Evolutionary conservation across 1,140 invertebrate species (phyloP).

Genomic region (Cylas formicarius): DNA sequence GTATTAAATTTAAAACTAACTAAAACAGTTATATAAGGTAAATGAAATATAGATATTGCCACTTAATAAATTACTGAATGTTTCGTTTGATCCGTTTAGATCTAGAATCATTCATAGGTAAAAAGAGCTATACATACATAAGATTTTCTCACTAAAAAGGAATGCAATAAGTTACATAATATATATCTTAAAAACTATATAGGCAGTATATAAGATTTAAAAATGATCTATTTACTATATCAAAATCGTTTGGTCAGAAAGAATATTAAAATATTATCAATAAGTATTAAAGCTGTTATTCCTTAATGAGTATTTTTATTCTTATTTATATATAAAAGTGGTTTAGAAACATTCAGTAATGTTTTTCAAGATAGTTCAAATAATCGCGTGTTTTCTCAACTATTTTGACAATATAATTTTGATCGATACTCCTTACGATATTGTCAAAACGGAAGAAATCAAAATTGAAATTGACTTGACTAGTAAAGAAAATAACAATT

Average conservation of each 20-base stretch:
- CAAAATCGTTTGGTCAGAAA: too few relatives aligned
- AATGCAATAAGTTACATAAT: slow-evolving; percentile 14
- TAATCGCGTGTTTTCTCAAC: too few relatives aligned
- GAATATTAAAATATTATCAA: too few relatives aligned
- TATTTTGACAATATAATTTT: too few relatives aligned
- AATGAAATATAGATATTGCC: slow-evolving; percentile 10
- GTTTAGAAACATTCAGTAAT: slow-evolving; percentile 10
- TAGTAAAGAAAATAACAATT: too few relatives aligned
- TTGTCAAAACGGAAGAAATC: too few relatives aligned
- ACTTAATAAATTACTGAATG: slow-evolving; percentile 18
- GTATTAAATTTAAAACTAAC: slow-evolving; percentile 1
- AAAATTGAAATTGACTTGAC: too few relatives aligned
- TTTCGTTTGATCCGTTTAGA: slow-evolving; percentile 7
- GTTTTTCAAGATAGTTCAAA: too few relatives aligned
- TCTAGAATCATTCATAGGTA: slow-evolving; percentile 16
- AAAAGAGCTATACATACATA: slow-evolving; percentile 14
- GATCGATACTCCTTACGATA: too few relatives aligned
- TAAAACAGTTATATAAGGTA: slow-evolving; percentile 10
- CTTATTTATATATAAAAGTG: too few relatives aligned
- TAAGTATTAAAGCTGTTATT: too few relatives aligned
- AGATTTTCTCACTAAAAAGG: slow-evolving; percentile 20
- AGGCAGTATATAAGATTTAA: slow-evolving; percentile 5
- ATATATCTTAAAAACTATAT: slow-evolving; percentile 10
- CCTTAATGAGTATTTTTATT: too few relatives aligned
- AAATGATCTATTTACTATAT: neutral